Base-by-base conservation (phyloP, 2,113 vertebrate species). In the Panthera tigris region DNA sequence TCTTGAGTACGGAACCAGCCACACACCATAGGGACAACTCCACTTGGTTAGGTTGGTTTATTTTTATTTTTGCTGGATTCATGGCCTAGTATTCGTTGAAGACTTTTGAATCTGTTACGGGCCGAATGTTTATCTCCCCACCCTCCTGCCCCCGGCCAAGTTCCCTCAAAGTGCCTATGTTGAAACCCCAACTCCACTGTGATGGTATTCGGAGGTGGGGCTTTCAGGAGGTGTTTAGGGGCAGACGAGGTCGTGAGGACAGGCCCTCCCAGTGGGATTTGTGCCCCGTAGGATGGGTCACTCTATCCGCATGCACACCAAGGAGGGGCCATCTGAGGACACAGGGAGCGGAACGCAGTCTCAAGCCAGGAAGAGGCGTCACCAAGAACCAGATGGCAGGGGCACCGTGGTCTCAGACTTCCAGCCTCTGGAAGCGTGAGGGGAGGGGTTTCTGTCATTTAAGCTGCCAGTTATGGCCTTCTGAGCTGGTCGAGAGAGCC, bases 11-110 rank as follows among this genome's bases (percentile, higher is more conserved):
- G 4, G 1, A 39, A 18, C 55, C 15, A 31, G 81, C 81, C 8
- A 5, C 7, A 3, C 3, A 14, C 36, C 18, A 0, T 4, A 14
- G 33, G 52, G 52, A 2, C 23, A 4, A 25, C 12, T 25, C 29
- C 21, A 36, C 52, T 36, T 57, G 19, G 52, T 36, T 52, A 27
- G 6, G 21, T 36, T 11, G 15, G 13, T 27, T 36, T 81, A 57
- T 27, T 71, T 18, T 36, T 71, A 36, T 71, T 81, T 7, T 81
- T 36, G 50, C 50, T 36, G 33, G 50, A 36, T 57, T 57, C 50
- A 10, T 83, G 39, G 41, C 57, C 36, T 18, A 41, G 57, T 31
- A 19, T 31, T 83, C 41, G 55, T 63, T 31, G n/a, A 41, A 25
- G 25, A 39, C 11, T 63, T 41, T 41, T 63, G 57, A 39, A 31